These are phyloP conservation scores for Exephanes ischioxanthus DNA, from an alignment of 2,888 invertebrate species.

Conservation along the genomic window DNA sequence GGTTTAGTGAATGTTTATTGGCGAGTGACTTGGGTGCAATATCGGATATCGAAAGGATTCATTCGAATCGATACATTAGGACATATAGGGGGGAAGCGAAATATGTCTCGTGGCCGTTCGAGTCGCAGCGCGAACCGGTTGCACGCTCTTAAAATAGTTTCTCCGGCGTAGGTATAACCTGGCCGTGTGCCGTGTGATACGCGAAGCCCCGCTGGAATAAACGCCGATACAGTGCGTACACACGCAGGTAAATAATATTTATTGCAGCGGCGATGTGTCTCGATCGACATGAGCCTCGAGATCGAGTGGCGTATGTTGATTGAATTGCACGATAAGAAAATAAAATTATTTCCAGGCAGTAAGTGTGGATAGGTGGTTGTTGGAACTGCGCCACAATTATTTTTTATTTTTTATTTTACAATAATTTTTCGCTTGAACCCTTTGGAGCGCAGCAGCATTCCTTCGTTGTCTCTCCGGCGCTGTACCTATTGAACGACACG, in stretches of 20 bases:
- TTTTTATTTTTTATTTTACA: not conserved
- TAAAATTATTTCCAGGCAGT: not conserved
- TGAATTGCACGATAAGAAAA: not conserved
- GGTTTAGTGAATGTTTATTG: constrained; percentile 12
- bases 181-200: constrained; percentile 52
- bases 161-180: constrained; percentile 73
- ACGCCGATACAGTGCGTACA: constrained; percentile 53
- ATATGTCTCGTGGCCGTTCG: constrained; percentile 69
- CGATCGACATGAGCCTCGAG: not conserved
- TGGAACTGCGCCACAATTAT: not conserved
- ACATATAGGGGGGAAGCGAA: constrained; percentile 46
- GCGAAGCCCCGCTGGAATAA: constrained; percentile 55
- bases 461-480: not conserved
- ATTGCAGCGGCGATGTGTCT: constrained; percentile 19
- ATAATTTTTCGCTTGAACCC: not conserved
- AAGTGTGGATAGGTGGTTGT: not conserved
- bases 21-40: constrained; percentile 29
- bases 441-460: not conserved
- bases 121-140: constrained; percentile 77
- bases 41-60: constrained; percentile 47
- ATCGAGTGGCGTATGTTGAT: not conserved
- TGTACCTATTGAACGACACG: not conserved
- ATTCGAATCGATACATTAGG: constrained; percentile 44
- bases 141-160: constrained; percentile 79
- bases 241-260: constrained; percentile 62